Evolutionary conservation across 2,888 invertebrate genomes (phyloP), one percentile per base, ranked within the genome.

Genomic region (Pachliopta kotzebuea): DNA sequence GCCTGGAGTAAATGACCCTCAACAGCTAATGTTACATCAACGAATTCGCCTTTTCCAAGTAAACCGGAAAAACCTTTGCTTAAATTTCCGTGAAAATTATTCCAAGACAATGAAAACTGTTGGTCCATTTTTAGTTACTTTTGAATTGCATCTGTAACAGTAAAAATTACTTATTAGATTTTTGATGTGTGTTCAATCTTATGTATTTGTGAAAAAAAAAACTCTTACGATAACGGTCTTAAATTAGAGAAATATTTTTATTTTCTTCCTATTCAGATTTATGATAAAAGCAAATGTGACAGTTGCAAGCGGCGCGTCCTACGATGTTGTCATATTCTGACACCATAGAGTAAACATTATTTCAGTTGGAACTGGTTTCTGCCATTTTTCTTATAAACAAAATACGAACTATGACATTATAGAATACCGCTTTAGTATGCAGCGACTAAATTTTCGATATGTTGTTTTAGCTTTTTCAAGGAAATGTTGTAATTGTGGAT

Each of bases 101-200:
- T 95, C 95, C 95, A 95, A 81, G 94, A 93, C 83, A 95, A 90
- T 81, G 95, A 95, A 81, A 94, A 94, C 84, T 94, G 94, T 86
- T 94, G 94, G 81, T 93, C 93, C 91, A 93, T 93, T 81, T 88
- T 81, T 87, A 93, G 88, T 74, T 78, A 77, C 76, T 78, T 74
- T 74, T 74, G 68, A 65, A 73, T 77, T 71, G 77, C 85, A 84
- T 85, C 80, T 86, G 75, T 56, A 79, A 78, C 56, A 59, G 67
- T 24, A 70, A 69, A 74, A 72, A 65, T 62, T 70, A 67, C 66
- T 69, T 71, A 66, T 72, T 74, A 77, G 78, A 55, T 61, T 78
- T 76, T 71, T 73, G 14, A 2, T 52, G 50, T 52, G n/a, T 0
- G n/a, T 7, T 45, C n/a, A 54, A 55, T 29, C 49, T 21, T 6